Evolutionary conservation across 2,797 vertebrate species (phyloP).

Genomic region (Cryptoprocta ferox): DNA sequence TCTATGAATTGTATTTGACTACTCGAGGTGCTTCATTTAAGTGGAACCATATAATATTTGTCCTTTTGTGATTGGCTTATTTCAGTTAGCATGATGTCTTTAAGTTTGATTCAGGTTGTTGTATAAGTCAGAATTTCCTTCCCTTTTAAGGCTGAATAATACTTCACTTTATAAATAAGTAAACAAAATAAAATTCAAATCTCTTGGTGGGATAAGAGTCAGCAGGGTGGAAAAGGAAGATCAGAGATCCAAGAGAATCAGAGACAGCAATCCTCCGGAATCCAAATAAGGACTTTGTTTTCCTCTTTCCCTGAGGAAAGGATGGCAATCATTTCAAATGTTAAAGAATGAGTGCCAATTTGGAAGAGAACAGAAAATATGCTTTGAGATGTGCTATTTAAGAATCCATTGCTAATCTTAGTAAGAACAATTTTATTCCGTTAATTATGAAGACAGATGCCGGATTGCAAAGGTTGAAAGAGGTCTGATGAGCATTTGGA

Average conservation of each 20-base stretch:
- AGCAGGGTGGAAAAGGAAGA: not conserved
- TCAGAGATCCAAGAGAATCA: not conserved
- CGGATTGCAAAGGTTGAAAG: not conserved
- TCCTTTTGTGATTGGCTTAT: not conserved
- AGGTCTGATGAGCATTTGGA: not conserved
- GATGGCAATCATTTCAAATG: not conserved
- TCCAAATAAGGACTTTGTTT: not conserved
- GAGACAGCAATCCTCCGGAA: not conserved
- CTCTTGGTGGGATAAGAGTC: not conserved
- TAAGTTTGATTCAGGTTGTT: not conserved
- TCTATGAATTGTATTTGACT: not conserved
- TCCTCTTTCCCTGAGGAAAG: not conserved
- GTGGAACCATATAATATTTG: not conserved
- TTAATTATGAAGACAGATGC: not conserved
- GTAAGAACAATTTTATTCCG: not conserved
- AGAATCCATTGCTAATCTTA: not conserved
- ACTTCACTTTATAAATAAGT: not conserved
- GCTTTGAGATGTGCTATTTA: not conserved
- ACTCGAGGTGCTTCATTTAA: not conserved
- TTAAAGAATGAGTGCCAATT: not conserved
- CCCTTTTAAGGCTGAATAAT: not conserved
- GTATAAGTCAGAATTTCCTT: not conserved
- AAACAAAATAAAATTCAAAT: not conserved
- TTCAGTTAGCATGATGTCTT: not conserved
- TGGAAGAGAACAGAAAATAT: not conserved